Conservation (phyloP, 2,113 vertebrate species). For the Anthoscopus minutus region DNA sequence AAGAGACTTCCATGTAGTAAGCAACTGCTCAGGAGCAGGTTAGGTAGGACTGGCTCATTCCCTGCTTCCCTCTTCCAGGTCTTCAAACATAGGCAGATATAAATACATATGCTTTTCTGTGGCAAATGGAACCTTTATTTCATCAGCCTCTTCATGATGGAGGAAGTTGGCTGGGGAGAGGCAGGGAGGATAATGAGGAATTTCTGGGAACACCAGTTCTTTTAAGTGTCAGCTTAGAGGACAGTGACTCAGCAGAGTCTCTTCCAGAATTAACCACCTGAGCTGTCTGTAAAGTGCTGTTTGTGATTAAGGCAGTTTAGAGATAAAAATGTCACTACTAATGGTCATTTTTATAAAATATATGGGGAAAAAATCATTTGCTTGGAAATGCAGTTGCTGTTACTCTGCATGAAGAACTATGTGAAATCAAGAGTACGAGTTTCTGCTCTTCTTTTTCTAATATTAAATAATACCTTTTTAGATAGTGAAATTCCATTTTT, state of each 20-base stretch:
- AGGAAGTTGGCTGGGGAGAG: not conserved
- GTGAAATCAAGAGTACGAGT: not conserved
- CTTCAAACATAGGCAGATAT: not conserved
- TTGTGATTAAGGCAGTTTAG: not conserved
- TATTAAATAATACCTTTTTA: not conserved
- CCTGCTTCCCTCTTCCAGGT: not conserved
- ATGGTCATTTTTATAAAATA: not conserved
- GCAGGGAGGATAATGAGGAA: not conserved
- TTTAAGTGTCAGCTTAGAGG: not conserved
- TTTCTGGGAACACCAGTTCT: not conserved
- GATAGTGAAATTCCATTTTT: not conserved
- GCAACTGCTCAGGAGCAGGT: not conserved
- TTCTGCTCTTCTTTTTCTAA: not conserved
- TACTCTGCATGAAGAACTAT: not conserved
- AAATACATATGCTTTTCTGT: not conserved
- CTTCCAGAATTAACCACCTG: not conserved
- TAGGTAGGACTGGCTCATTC: not conserved
- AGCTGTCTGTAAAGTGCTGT: not conserved
- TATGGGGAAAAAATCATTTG: not conserved
- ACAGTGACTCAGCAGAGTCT: not conserved
- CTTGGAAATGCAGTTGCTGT: not conserved
- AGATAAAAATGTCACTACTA: not conserved
- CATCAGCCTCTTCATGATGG: not conserved
- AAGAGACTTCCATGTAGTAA: not conserved
- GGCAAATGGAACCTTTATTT: not conserved